phyloP scores from a whole-genome alignment of 2,797 vertebrate genomes.

The Phoebastria nigripes region DNA sequence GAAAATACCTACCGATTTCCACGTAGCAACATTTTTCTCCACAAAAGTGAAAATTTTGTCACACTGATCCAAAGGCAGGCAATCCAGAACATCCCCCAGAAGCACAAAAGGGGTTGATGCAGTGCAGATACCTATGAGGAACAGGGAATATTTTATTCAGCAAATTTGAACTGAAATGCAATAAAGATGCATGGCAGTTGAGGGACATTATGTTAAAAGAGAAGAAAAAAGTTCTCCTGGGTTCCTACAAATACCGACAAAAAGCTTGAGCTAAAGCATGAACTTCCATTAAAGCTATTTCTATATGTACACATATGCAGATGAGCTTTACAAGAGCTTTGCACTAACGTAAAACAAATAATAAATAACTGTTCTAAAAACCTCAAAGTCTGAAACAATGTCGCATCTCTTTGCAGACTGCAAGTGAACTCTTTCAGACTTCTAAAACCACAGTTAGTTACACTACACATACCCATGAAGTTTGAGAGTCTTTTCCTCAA shows the following conservation, averaged over 20 bases:
- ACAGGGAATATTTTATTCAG: not conserved
- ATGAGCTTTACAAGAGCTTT: not conserved
- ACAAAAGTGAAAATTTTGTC: slow-evolving; percentile 97
- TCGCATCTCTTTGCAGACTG: not conserved
- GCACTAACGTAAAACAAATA: not conserved
- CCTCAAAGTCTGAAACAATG: not conserved
- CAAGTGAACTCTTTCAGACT: not conserved
- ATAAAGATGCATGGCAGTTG: not conserved
- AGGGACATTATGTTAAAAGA: not conserved
- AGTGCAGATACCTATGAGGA: slow-evolving; percentile 87
- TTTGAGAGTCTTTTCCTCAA: not conserved
- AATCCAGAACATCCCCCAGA: slow-evolving; percentile 94
- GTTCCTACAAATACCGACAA: not conserved
- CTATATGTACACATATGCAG: not conserved
- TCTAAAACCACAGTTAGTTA: not conserved
- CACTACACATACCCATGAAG: not conserved
- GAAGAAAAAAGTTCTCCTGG: not conserved
- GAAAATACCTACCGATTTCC: slow-evolving; percentile 89
- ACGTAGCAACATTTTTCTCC: slow-evolving; percentile 96
- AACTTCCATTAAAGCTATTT: not conserved
- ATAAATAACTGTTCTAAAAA: not conserved
- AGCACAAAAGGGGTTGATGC: slow-evolving; percentile 94
- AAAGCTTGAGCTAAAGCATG: not conserved
- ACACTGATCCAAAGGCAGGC: slow-evolving; percentile 94
- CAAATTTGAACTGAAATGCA: not conserved